phyloP scores from a whole-genome alignment of 2,797 vertebrate genomes.

The Esox masquinongy region DNA sequence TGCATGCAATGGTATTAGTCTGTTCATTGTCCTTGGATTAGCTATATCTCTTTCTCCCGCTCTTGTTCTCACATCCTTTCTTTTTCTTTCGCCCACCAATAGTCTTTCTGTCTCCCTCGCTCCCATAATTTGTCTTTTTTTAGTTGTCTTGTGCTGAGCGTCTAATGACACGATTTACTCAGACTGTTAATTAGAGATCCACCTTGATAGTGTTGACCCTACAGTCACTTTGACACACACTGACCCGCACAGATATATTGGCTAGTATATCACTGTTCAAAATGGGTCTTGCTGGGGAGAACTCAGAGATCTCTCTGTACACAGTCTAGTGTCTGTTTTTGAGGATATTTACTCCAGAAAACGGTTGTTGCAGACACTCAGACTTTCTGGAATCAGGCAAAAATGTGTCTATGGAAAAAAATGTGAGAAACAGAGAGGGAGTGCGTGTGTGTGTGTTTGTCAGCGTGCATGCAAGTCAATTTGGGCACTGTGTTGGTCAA shows the following conservation, averaged over 20 bases:
- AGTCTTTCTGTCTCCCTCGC: slow-evolving; percentile 1
- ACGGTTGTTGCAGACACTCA: slow-evolving; percentile 51
- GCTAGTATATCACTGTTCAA: slow-evolving; percentile 12
- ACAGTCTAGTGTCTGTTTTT: slow-evolving; percentile 45
- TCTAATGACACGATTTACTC: slow-evolving; percentile 12
- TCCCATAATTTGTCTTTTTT: background rate
- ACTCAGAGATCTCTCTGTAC: slow-evolving; percentile 48
- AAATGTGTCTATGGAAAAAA: slow-evolving; percentile 8
- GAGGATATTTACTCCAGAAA: slow-evolving; percentile 58
- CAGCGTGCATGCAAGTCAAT: background rate
- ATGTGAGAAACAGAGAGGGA: slow-evolving; percentile 26
- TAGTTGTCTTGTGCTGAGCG: background rate
- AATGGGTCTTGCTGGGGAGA: slow-evolving; percentile 26
- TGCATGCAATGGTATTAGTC: background rate
- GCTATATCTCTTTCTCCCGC: background rate
- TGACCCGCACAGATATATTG: slow-evolving; percentile 6
- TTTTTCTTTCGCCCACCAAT: background rate
- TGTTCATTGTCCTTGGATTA: background rate
- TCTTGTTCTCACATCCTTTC: background rate
- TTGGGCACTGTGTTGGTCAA: background rate
- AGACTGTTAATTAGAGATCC: slow-evolving; percentile 18
- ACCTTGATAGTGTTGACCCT: slow-evolving; percentile 26
- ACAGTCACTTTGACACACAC: slow-evolving; percentile 5
- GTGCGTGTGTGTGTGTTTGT: slow-evolving; percentile 4
- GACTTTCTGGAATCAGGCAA: slow-evolving; percentile 49